Percentiles rank a stretch among this genome's conserved stretches.
These are phyloP conservation scores for Bryconaethiops microstoma DNA, from an alignment of 2,797 vertebrate genomes.

Conservation along the genomic window DNA sequence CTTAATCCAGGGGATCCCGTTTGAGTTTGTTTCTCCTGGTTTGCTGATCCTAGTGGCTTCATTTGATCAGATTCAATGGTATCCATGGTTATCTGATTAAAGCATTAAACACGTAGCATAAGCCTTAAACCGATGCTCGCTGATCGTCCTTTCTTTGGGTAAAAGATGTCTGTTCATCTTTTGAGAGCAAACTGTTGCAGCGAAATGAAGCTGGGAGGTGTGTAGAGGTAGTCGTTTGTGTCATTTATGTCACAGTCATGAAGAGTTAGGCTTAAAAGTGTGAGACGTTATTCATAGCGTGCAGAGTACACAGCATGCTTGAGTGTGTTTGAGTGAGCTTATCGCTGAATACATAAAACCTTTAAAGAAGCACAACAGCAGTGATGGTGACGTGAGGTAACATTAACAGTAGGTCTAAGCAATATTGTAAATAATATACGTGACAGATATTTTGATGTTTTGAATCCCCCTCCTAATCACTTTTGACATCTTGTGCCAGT, in stretches of 20 bases:
- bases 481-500: no score
- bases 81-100: slow-evolving; percentile 16
- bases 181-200: background rate
- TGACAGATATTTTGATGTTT: no score
- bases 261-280: background rate
- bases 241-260: background rate
- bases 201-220: background rate
- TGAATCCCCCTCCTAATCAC: no score
- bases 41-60: background rate
- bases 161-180: background rate
- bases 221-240: background rate
- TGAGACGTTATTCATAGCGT: background rate
- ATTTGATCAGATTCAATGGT: slow-evolving; percentile 7
- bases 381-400: background rate
- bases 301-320: background rate
- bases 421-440: no score
- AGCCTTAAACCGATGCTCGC: background rate
- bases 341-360: background rate
- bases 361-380: background rate
- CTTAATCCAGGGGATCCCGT: background rate
- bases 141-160: background rate
- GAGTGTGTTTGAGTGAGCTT: background rate
- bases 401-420: no score
- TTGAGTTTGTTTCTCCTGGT: background rate
- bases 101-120: background rate